Conservation (phyloP, 2,797 vertebrate species). For the Coreius guichenoti region DNA sequence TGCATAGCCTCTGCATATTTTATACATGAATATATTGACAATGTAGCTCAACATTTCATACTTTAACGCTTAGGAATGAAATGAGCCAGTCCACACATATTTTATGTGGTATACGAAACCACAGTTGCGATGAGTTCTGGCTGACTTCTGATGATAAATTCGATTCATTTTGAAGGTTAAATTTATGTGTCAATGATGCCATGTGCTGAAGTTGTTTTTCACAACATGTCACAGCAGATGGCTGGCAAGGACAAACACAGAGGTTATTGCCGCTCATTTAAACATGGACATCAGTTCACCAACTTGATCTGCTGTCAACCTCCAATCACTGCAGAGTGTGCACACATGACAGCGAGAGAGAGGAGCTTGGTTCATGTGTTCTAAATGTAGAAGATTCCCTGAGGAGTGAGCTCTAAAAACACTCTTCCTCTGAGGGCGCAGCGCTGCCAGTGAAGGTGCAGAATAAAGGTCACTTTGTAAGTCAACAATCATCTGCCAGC, state of each 20-base stretch:
- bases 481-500: conserved; percentile 54
- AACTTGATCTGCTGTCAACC: conserved; percentile 56
- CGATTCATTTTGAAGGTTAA: neutral
- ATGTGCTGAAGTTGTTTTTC: conserved; percentile 40
- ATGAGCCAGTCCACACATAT: neutral
- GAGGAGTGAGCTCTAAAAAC: conserved; percentile 51
- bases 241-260: conserved; percentile 35
- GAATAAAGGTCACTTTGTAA: conserved; percentile 57
- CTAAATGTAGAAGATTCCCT: conserved; percentile 49
- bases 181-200: conserved; percentile 18
- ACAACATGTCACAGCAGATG: conserved; percentile 43
- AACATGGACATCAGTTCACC: conserved; percentile 26
- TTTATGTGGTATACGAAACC: neutral
- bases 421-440: conserved; percentile 46
- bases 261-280: conserved; percentile 9
- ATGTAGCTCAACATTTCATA: neutral
- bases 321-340: conserved; percentile 43
- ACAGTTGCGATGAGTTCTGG: neutral
- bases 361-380: conserved; percentile 45
- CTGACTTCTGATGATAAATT: conserved; percentile 11
- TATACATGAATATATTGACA: neutral
- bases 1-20: neutral
- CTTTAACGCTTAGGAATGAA: neutral
- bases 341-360: conserved; percentile 12
- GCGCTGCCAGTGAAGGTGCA: conserved; percentile 39